Evolutionary conservation across 2,797 vertebrate genomes (phyloP).

Genomic region (Cynodonichthys magdalenae): DNA sequence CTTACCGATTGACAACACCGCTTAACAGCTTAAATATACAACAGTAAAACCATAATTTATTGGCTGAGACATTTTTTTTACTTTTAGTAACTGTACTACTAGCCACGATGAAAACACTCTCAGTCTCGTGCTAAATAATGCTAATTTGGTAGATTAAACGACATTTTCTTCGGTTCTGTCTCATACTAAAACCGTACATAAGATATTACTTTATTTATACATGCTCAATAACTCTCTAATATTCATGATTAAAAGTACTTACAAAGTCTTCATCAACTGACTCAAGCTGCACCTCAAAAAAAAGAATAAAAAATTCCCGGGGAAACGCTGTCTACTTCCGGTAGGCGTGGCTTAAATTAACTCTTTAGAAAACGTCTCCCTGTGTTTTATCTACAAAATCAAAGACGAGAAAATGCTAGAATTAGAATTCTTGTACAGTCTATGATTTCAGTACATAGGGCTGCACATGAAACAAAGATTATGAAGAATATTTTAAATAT

Average conservation of each 20-base stretch:
- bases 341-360: conserved; percentile 12
- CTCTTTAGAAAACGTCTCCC: rapidly evolving
- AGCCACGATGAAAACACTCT: not conserved
- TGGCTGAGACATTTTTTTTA: not conserved
- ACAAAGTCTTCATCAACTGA: not conserved
- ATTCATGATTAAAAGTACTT: conserved; percentile 5
- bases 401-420: too few species aligned
- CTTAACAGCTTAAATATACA: not conserved
- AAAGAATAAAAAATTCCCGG: conserved; percentile 51
- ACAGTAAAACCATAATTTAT: not conserved
- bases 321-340: conserved; percentile 42
- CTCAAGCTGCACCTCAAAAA: rapidly evolving
- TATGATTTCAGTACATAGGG: too few species aligned
- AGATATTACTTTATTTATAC: not conserved
- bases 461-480: too few species aligned
- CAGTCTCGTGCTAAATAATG: not conserved
- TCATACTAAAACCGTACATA: rapidly evolving
- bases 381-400: not conserved
- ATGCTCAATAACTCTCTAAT: rapidly evolving
- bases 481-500: too few species aligned
- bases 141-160: not conserved
- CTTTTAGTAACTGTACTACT: too few species aligned
- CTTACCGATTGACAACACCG: not conserved
- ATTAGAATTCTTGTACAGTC: too few species aligned
- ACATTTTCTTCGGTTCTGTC: not conserved